Base-by-base conservation (phyloP, 2,797 vertebrate genomes). In the Pangasius mekongensis region DNA sequence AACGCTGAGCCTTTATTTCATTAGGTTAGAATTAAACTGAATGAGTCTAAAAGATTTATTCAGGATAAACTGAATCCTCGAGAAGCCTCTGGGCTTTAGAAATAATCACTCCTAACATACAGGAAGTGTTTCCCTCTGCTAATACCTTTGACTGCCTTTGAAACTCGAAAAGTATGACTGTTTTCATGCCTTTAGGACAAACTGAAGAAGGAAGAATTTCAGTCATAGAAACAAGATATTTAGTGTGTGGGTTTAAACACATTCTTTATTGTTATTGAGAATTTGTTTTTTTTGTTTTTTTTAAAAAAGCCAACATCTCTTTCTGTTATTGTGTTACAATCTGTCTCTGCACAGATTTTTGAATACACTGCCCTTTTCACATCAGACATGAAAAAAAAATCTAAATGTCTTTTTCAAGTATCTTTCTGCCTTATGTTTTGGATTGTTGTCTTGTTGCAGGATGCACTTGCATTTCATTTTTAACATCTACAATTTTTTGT, bases 241-340 rank as follows among this genome's bases (percentile, higher is more conserved):
- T 6, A 76, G 33, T 14, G 30, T 33, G 30, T 39, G 73, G 27
- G n/a, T 76, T 76, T 27, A 52, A 11, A 43, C 43, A 76, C 14
- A 13, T 76, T 76, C 24, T 52, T 73, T 73, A 73, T 27, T 2
- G 4, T 33, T 67, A 67, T 67, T 5, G 16, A 30, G n/a, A 13
- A 67, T 67, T 14, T 33, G 5, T 66, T 66, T 66, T 4, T 39
- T 39, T 39, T 39, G 0, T 33, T 33, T 33, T 33, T 33, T n/a
- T n/a, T n/a, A 39, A 39, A 39, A 43, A 43, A 43, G 39, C 39
- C 39, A 43, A 43, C 39, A 64, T 52, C 9, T 66, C 0, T 43
- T 11, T 85, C 27, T 92, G 86, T 90, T 85, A 73, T 76, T 6
- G 33, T 43, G 47, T 58, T 88, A 89, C 90, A 86, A 73, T 7